Conservation (phyloP, 2,113 vertebrate genomes). For the Haemorhous mexicanus region DNA sequence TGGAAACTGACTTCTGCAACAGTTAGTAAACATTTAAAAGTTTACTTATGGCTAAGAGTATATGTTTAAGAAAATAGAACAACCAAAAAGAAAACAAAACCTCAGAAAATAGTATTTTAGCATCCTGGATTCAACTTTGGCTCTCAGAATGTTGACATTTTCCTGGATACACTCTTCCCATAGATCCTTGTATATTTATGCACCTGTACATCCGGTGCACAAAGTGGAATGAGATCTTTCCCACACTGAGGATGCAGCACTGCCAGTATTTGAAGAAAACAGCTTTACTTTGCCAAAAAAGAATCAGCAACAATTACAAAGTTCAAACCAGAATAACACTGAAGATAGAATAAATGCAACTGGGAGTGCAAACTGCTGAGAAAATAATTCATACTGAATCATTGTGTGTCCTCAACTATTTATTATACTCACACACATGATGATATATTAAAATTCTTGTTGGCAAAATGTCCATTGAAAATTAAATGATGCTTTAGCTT, state of each 20-base stretch:
- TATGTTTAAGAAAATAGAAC: not conserved
- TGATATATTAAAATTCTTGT: not conserved
- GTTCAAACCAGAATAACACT: not conserved
- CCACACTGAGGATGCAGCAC: not conserved
- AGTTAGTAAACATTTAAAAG: not conserved
- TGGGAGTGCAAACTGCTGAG: not conserved
- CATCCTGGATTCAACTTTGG: not conserved
- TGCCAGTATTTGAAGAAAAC: not conserved
- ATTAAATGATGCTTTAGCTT: conserved; percentile 9
- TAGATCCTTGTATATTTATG: not conserved
- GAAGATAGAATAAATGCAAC: rapidly evolving
- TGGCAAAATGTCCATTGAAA: not conserved
- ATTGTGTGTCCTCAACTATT: not conserved
- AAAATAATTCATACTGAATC: not conserved
- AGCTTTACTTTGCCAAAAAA: not conserved
- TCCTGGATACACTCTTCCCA: not conserved
- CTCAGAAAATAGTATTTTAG: not conserved
- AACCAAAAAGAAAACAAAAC: not conserved
- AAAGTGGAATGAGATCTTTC: not conserved
- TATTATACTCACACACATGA: not conserved
- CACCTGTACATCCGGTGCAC: not conserved
- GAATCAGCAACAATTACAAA: not conserved
- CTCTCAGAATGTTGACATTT: not conserved
- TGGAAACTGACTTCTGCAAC: not conserved
- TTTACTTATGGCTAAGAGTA: not conserved